phyloP scores from a whole-genome alignment of 2,888 invertebrate genomes.

The Ptilodon capucinus region DNA sequence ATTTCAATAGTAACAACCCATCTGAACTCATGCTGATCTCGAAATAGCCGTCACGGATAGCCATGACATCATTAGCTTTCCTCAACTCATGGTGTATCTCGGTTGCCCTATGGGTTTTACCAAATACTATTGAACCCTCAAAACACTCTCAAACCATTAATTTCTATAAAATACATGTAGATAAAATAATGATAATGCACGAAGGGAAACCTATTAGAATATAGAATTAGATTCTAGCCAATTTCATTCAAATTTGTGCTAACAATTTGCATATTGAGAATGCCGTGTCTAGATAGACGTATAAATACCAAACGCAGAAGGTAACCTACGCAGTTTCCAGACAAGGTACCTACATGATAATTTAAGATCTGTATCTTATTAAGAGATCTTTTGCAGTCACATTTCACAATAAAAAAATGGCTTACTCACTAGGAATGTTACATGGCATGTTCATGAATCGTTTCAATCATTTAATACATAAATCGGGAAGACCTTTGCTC shows the following conservation, averaged over 20 bases:
- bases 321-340: constrained; percentile 3
- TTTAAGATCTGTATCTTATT: neutral
- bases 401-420: neutral
- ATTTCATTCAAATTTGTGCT: constrained; percentile 20
- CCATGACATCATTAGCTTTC: constrained; percentile 49
- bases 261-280: constrained; percentile 32
- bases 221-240: neutral
- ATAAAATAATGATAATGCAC: constrained; percentile 38
- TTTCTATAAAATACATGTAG: constrained; percentile 32
- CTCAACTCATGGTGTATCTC: constrained; percentile 44
- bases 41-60: constrained; percentile 38
- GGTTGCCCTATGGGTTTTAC: constrained; percentile 40
- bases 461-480: neutral
- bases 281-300: constrained; percentile 15
- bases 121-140: constrained; percentile 34
- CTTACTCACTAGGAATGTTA: neutral
- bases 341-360: no score
- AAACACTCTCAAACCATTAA: constrained; percentile 27
- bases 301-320: constrained; percentile 15
- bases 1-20: constrained; percentile 5
- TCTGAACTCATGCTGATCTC: constrained; percentile 3
- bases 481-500: no score
- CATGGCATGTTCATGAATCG: neutral
- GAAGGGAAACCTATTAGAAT: constrained; percentile 17
- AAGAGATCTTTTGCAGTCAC: neutral